A percentile compares a stretch with the other conserved stretches of the same genome.
Conservation (phyloP, 2,888 invertebrate genomes). For the Synanthedon formicaeformis region DNA sequence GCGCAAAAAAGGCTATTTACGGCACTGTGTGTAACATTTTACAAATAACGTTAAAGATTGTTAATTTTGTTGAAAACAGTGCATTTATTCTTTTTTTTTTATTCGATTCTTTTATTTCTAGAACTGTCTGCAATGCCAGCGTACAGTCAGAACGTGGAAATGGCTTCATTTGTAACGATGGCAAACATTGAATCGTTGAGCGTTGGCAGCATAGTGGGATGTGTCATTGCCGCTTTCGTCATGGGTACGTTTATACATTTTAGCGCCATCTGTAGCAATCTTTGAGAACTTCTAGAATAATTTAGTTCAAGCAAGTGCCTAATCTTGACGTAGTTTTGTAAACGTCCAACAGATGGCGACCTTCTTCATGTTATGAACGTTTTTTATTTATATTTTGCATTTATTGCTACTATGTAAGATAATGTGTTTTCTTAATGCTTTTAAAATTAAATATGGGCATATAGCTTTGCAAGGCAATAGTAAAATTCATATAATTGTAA, state of each 20-base stretch:
- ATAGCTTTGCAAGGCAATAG: too few relatives aligned
- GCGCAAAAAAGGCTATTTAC: too few relatives aligned
- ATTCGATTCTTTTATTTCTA: slow-evolving; percentile 13
- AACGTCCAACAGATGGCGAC: background rate
- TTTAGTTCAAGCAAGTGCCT: background rate
- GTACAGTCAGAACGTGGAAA: slow-evolving; percentile 53
- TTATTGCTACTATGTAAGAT: too few relatives aligned
- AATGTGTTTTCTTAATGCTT: too few relatives aligned
- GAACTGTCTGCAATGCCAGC: slow-evolving; percentile 59
- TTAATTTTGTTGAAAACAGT: too few relatives aligned
- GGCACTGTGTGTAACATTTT: too few relatives aligned
- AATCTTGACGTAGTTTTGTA: background rate
- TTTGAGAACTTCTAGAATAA: background rate
- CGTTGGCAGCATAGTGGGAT: slow-evolving; percentile 43
- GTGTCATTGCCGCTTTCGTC: slow-evolving; percentile 47
- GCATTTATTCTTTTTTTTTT: background rate
- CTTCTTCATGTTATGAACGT: too few relatives aligned
- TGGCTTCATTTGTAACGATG: slow-evolving; percentile 57
- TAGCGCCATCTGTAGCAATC: background rate
- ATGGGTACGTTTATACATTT: slow-evolving; percentile 31
- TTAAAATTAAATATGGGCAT: too few relatives aligned
- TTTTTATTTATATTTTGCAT: too few relatives aligned
- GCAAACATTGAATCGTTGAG: slow-evolving; percentile 31
- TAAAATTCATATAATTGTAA: slow-evolving; percentile 1
- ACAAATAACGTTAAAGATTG: too few relatives aligned